Conservation (phyloP, 2,797 vertebrate species). For the Leucoraja ocellata region DNA sequence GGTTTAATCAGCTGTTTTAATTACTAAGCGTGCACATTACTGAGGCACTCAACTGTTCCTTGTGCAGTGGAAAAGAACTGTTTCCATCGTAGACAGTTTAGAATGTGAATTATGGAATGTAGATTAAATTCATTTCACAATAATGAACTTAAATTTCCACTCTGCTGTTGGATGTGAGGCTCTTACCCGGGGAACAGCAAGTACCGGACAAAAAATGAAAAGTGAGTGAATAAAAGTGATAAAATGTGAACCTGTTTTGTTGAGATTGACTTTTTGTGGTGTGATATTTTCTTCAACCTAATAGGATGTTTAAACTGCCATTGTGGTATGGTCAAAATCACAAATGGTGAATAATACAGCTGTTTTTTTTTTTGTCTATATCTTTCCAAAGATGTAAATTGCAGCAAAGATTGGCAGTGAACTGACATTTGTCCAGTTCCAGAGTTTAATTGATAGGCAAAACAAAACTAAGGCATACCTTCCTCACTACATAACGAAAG, state of each 20-base stretch:
- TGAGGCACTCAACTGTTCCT: neutral
- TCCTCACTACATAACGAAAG: no score
- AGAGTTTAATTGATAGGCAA: neutral
- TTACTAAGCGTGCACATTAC: neutral
- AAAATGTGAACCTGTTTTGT: neutral
- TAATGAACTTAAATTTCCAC: constrained; percentile 20
- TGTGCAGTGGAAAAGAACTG: neutral
- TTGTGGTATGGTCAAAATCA: neutral
- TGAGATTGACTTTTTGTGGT: neutral
- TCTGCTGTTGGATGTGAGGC: neutral
- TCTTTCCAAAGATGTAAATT: neutral
- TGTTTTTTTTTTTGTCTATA: neutral
- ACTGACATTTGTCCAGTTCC: neutral
- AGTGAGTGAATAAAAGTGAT: neutral
- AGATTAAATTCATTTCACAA: constrained; percentile 27
- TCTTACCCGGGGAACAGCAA: neutral
- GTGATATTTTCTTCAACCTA: neutral
- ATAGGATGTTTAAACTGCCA: neutral
- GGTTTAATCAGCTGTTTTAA: neutral
- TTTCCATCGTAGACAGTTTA: constrained; percentile 19
- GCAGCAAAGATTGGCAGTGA: neutral
- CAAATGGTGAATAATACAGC: neutral
- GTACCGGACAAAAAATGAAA: neutral
- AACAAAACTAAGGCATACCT: neutral
- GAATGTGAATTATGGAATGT: constrained; percentile 30